These are phyloP conservation scores for Delichon dasypus DNA, from an alignment of 2,797 vertebrate genomes.

Conservation along the genomic window DNA sequence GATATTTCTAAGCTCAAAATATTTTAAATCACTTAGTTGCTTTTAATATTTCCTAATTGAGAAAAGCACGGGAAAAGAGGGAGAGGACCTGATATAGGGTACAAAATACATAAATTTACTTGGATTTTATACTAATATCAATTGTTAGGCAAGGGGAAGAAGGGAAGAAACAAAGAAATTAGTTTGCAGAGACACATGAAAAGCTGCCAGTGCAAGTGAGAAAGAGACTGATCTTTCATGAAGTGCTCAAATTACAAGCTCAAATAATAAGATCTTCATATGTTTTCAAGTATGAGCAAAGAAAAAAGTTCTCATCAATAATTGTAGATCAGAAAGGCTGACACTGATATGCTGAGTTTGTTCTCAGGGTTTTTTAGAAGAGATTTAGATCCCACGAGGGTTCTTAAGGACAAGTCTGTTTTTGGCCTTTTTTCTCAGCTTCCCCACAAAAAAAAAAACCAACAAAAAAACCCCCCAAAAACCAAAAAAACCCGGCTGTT, in stretches of 20 bases:
- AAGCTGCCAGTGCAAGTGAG: background rate
- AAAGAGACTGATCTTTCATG: background rate
- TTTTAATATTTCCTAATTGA: background rate
- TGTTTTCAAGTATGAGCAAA: background rate
- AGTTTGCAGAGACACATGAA: background rate
- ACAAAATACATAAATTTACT: background rate
- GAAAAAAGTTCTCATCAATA: background rate
- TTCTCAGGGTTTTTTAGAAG: background rate
- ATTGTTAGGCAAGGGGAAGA: background rate
- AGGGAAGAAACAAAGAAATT: background rate
- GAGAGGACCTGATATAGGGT: fast-evolving
- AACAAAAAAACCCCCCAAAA: too few species aligned
- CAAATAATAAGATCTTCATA: background rate
- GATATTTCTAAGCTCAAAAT: background rate
- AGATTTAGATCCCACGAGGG: background rate
- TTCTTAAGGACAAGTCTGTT: background rate
- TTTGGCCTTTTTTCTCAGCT: background rate
- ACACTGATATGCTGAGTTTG: background rate
- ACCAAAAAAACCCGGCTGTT: too few species aligned
- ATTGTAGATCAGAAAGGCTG: background rate
- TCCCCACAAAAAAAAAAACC: background rate
- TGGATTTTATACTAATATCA: background rate
- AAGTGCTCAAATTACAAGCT: background rate
- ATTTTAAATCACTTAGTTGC: background rate
- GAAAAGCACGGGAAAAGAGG: background rate